Evolutionary conservation across 2,888 invertebrate species (phyloP), one percentile per base, ranked within the genome.

Genomic region (Stomorhina lunata): DNA sequence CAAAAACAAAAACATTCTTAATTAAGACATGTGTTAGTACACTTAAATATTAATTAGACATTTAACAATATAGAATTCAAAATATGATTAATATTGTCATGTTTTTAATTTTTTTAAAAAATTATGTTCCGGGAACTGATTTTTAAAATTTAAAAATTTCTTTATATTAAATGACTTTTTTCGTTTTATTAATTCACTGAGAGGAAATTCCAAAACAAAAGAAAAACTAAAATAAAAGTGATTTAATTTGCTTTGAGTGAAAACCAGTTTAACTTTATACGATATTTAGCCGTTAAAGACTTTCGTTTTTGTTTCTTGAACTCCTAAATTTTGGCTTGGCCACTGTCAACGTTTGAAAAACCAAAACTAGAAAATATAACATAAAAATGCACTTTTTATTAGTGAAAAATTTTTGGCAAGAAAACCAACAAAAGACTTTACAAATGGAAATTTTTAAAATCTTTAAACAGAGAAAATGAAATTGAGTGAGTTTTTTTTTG

Each of bases 251-350:
- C 7, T 10, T 3, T 34, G 9, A 57, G 32, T 57, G 9, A 4
- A 34, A 57, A 57, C 32, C 34, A 10, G 34, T 32, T 57, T 34
- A 12, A 22, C n/a, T n/a, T n/a, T n/a, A n/a, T n/a, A n/a, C n/a
- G n/a, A 48, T 22, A 9, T 48, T 48, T 22, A 15, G 4, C n/a
- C 4, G 48, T 34, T 34, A 29, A 57, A 34, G 20, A 57, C 57
- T 57, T 57, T 57, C 57, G 34, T 57, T 57, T 34, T 34, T 57
- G 9, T 55, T 55, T 9, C n/a, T n/a, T n/a, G 17, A 27, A 27
- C 27, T 25, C 25, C 12, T 25, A 53, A n/a, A 37, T 12, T 37
- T 37, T 43, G 17, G 43, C 17, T 43, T 43, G 15, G 43, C 17
- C 7, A 45, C 43, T 45, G 20, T 20, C 20, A 45, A 6, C 17